Evolutionary conservation across 2,113 vertebrate species (phyloP), one percentile per base, ranked within the genome.

Genomic region (Pomatorhinus ruficollis): DNA sequence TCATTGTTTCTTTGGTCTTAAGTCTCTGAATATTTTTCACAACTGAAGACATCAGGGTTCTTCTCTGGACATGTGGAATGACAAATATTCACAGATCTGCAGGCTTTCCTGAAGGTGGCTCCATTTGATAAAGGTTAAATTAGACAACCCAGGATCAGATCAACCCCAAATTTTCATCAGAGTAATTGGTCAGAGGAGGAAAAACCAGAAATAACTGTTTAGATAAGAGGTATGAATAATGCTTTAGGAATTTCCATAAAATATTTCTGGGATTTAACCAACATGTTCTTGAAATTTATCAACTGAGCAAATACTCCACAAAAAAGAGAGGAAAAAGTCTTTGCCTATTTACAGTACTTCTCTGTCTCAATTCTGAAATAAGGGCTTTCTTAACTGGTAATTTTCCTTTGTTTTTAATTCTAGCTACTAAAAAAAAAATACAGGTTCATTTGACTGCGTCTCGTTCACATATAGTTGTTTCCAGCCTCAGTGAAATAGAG

Each of bases 41-140:
- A 59, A 23, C 24, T 31, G 56, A 50, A 53, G 45, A 49, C 10
- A 1, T 6, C 50, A 77, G 11, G 15, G 2, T 35, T 30, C 19
- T 87, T 76, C 63, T 57, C 21, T 54, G 82, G 54, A 79, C 40
- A 17, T 9, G 30, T 10, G 45, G 44, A 75, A 81, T 66, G 44
- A 53, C 42, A 91, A 86, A 56, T 59, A 77, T 78, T 78, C 61
- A 93, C 37, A 86, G 30, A 93, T 93, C 56, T 15, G 2, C 63
- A 81, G 57, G 57, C 65, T 69, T 86, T 97, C 95, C 95, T 95
- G 95, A 96, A 97, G 97, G 91, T 96, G 90, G 94, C 93, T 97
- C 93, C 76, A 94, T 95, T 90, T 92, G 85, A 86, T 82, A 96
- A 96, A 96, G 49, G 90, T 92, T 95, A 97, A 84, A 5, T 90